These are phyloP conservation scores for Scomber colias DNA, from an alignment of 2,113 vertebrate species.

Conservation along the genomic window DNA sequence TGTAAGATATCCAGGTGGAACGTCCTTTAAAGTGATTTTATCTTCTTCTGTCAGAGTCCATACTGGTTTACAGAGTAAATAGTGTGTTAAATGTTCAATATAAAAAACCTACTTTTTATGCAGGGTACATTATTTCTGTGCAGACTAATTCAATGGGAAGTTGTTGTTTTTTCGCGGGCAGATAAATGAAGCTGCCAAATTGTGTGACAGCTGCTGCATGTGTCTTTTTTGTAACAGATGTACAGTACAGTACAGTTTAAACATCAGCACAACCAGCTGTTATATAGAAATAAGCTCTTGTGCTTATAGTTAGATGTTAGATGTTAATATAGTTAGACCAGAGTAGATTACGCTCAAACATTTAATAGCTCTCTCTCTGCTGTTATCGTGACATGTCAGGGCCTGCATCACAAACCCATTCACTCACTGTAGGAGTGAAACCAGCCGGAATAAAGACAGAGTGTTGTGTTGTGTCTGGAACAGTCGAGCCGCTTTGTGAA, in stretches of 20 bases:
- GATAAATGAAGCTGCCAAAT: slow-evolving; percentile 11
- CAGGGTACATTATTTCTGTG: background rate
- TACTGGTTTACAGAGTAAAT: background rate
- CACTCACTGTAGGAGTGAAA: slow-evolving; percentile 34
- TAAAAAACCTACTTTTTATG: background rate
- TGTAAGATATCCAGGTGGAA: too few species aligned
- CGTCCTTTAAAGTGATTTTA: background rate
- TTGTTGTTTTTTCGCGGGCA: slow-evolving; percentile 28
- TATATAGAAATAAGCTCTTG: slow-evolving; percentile 9
- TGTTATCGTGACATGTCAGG: slow-evolving; percentile 41
- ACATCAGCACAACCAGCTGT: slow-evolving; percentile 31
- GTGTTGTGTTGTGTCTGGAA: slow-evolving; percentile 45
- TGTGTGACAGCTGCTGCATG: background rate
- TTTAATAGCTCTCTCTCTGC: slow-evolving; percentile 34
- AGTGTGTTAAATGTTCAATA: background rate
- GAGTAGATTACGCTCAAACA: slow-evolving; percentile 24
- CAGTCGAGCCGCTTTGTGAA: slow-evolving; percentile 47
- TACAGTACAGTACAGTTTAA: slow-evolving; percentile 29
- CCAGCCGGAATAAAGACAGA: slow-evolving; percentile 24
- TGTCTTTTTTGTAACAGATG: slow-evolving; percentile 28
- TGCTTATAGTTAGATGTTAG: slow-evolving; percentile 34
- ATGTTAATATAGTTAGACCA: slow-evolving; percentile 16
- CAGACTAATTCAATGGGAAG: background rate
- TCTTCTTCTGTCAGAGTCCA: too few species aligned
- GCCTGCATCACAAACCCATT: slow-evolving; percentile 45